Percentiles rank a stretch among this genome's conserved stretches.
Evolutionary conservation across 2,797 vertebrate species (phyloP).

Genomic region (Muscicapa striata): DNA sequence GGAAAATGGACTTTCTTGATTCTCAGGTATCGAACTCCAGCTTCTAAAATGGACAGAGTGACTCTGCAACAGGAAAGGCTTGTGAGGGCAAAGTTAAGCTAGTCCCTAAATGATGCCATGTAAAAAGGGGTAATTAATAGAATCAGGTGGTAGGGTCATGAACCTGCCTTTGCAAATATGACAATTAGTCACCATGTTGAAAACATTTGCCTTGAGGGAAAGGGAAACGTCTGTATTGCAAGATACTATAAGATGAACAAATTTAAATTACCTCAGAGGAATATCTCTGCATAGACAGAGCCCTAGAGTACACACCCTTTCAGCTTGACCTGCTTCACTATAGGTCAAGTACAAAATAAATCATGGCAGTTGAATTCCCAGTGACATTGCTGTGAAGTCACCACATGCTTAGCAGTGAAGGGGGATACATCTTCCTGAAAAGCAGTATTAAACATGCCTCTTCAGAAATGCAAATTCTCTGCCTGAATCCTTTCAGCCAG

Average conservation of each 20-base stretch:
- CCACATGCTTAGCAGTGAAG: background rate
- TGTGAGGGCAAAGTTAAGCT: background rate
- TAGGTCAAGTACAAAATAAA: background rate
- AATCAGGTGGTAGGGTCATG: background rate
- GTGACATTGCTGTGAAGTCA: background rate
- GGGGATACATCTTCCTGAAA: background rate
- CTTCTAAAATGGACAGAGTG: background rate
- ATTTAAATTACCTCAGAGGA: background rate
- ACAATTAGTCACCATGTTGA: background rate
- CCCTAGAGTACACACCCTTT: background rate
- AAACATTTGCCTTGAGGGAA: conserved; percentile 3
- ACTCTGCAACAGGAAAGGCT: background rate
- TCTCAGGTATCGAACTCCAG: background rate
- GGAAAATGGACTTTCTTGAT: background rate
- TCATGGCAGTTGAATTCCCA: background rate
- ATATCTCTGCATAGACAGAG: background rate
- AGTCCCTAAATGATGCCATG: background rate
- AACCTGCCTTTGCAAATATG: background rate
- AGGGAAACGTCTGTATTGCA: background rate
- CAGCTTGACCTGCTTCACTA: background rate
- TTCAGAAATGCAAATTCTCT: background rate
- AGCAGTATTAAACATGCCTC: background rate
- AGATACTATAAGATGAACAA: background rate
- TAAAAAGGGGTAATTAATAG: background rate
- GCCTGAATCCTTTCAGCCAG: background rate